A percentile compares a stretch with the other conserved stretches of the same genome.
Evolutionary conservation across 1,140 invertebrate species (phyloP).

Genomic region (Magallana ariakensis): DNA sequence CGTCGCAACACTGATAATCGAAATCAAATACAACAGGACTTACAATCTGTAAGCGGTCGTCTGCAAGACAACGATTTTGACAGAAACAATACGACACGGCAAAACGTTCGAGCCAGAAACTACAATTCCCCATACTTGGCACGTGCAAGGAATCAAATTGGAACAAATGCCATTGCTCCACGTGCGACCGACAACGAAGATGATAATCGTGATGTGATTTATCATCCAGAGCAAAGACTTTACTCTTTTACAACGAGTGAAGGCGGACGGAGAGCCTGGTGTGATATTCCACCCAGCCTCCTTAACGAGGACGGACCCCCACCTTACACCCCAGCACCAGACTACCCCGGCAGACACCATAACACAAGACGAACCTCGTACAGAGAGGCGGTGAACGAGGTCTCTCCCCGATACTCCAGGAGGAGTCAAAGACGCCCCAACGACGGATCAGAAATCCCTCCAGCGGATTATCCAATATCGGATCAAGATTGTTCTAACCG

Average conservation of each 20-base stretch:
- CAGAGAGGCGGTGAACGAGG: background rate
- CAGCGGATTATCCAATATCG: background rate
- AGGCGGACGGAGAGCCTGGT: constrained; percentile 54
- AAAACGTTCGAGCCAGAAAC: background rate
- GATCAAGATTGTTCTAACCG: background rate
- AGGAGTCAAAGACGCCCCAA: background rate
- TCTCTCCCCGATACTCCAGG: background rate
- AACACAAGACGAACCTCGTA: constrained; percentile 2
- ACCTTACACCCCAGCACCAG: constrained; percentile 46
- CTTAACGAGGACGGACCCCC: constrained; percentile 58
- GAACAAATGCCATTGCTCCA: background rate
- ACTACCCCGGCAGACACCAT: constrained; percentile 22
- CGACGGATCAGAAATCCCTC: background rate
- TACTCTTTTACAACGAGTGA: constrained; percentile 46
- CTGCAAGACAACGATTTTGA: background rate
- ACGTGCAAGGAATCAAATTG: background rate
- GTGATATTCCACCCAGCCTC: constrained; percentile 54
- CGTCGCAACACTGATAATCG: background rate
- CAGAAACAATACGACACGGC: background rate
- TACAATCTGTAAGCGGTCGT: background rate
- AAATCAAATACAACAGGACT: background rate
- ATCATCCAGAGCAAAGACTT: constrained; percentile 51
- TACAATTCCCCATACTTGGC: background rate
- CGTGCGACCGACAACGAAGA: background rate
- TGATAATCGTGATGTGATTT: constrained; percentile 41